Evolutionary conservation across 2,113 vertebrate genomes (phyloP), one percentile per base, ranked within the genome.

Genomic region (Excalfactoria chinensis): DNA sequence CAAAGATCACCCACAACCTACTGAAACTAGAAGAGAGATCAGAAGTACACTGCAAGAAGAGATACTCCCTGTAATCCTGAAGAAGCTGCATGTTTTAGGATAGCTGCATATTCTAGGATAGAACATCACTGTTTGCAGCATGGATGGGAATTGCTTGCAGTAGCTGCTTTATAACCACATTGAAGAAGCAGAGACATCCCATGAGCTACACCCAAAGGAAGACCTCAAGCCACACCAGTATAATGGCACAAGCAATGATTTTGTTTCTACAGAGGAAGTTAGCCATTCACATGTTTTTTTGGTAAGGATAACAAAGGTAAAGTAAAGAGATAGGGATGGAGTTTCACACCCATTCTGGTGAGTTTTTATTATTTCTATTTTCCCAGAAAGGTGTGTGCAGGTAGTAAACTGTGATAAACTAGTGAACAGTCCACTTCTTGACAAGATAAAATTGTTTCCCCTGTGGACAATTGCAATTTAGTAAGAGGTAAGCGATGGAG

Each of bases 121-220:
- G 22, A 64, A 28, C 1, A 13, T 4, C 48, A 32, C 37, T 4
- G 25, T 0, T 0, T 32, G n/a, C 44, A 60, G 48, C 63, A 63
- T 43, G 12, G 46, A 25, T 6, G 41, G 49, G 44, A 53, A 53
- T 26, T 14, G 1, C 14, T 62, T n/a, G 60, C 51, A 68, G 16
- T 4, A 63, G 34, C 63, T 68, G 28, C 26, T 7, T 7, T 13
- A 28, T 49, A 72, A 23, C 37, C 0, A 0, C 19, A 19, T 5
- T 23, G 1, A 20, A 66, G 2, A 20, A 64, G 34, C 35, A 32
- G 58, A 16, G 41, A 66, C 35, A 44, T n/a, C 26, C 30, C 30
- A 26, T 41, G 13, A 69, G 7, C 2, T 55, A 10, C 5, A 12
- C 14, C 26, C n/a, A 5, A 20, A 6, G 32, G 23, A 62, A 90